Evolutionary conservation across 2,113 vertebrate species (phyloP), one percentile per base, ranked within the genome.

Genomic region (Platysteira castanea): DNA sequence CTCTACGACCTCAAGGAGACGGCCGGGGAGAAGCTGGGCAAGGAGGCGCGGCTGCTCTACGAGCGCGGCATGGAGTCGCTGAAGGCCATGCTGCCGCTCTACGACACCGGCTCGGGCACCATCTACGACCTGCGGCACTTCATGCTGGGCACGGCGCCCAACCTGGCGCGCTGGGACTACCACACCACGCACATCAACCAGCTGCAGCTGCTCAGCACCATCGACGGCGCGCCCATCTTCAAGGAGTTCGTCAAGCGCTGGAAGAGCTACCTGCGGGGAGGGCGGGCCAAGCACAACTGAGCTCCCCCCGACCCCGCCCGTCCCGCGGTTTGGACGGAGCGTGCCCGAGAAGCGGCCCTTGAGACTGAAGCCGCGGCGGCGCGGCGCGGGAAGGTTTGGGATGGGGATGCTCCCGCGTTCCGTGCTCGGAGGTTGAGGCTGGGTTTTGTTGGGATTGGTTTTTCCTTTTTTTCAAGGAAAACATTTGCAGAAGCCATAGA

Each of bases 181-280:
- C 99, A 99, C 97, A 99, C 99, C 92, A 99, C 99, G 13, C 99
- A 99, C 98, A 99, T 99, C 96, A 99, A 99, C 97, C 99, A 99
- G 97, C 98, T 99, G 53, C 99, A 99, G 98, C 98, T 99, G 67
- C 98, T 99, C 73, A 98, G 97, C 59, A 99, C 99, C 50, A 95
- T 99, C 2, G 99, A 99, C 20, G 98, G 98, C 80, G 90, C 99
- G 2, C 98, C 99, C 35, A 28, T 99, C 97, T 99, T 99, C 97
- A 99, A 91, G 94, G 99, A 99, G 39, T 99, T 99, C 41, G 97
- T 99, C 77, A 99, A 98, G 96, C 97, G 99, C 88, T 99, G 99
- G 99, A 99, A 99, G 95, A 99, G 98, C 96, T 99, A 99, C 98
- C 98, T 99, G 80, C 98, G 99, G 59, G 99, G 99, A 33, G 98